Percentiles rank a stretch among this genome's conserved stretches.
Conservation (phyloP, 2,797 vertebrate species). For the Propithecus deckenii region DNA sequence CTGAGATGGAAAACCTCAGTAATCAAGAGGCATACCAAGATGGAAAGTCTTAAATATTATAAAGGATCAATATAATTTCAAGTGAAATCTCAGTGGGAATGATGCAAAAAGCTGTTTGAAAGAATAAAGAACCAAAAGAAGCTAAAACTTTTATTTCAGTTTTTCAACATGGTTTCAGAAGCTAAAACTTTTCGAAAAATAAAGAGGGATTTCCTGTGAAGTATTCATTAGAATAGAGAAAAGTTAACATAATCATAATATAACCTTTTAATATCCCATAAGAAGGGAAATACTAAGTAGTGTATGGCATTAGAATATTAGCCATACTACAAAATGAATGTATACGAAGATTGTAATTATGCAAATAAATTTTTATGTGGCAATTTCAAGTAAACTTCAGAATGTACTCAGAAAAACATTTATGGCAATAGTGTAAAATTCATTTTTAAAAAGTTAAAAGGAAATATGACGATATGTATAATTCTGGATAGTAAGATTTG, state of each 20-base stretch:
- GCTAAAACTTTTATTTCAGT: not conserved
- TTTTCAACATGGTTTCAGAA: no score
- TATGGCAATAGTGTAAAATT: not conserved
- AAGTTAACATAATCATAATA: not conserved
- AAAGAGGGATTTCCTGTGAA: not conserved
- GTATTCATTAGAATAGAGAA: not conserved
- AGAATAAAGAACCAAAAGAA: not conserved
- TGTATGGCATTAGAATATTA: not conserved
- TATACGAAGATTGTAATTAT: not conserved
- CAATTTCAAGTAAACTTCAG: not conserved
- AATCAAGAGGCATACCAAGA: not conserved
- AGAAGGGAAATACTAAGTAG: not conserved
- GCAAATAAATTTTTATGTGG: slow-evolving; percentile 10
- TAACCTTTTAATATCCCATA: not conserved
- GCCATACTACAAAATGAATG: not conserved
- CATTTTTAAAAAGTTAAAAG: not conserved
- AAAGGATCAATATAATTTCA: not conserved
- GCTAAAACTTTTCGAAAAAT: not conserved
- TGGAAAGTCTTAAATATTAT: not conserved
- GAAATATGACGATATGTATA: not conserved
- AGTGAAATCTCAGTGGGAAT: not conserved
- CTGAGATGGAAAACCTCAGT: not conserved
- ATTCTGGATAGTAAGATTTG: not conserved
- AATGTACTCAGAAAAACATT: not conserved
- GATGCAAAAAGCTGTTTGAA: not conserved